Base-by-base conservation (phyloP, 2,113 vertebrate genomes). In the Cygnus atratus region DNA sequence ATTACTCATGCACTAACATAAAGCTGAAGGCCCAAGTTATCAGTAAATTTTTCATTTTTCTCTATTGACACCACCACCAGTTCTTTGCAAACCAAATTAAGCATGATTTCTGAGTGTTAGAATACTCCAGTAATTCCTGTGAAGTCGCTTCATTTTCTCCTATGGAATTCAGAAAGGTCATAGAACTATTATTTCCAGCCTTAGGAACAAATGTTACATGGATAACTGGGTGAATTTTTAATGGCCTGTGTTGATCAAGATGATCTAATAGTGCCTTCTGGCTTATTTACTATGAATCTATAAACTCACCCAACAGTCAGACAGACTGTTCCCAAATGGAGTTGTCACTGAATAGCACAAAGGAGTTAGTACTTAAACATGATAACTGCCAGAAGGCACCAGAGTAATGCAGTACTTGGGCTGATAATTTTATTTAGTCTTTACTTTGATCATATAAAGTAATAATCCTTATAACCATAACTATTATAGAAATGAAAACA, bases 361-460 rank as follows among this genome's bases (percentile, higher is more conserved):
- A 84, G 22, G 35, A 85, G 9, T 55, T 48, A 65, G 54, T 29
- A 67, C 22, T 83, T 61, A 25, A 72, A 86, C 41, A 73, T 6
- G 41, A 14, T 44, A 92, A 86, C 65, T 80, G 46, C 61, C 72
- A 72, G 65, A 88, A 88, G 7, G 14, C 62, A 73, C 31, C 41
- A 6, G 10, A 80, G n/a, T 17, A 13, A 87, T 33, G 28, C 17
- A 74, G 35, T 44, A 72, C 39, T 92, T 39, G 31, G 21, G 25
- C 37, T 1, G 4, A 65, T 86, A 59, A 77, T 62, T 90, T 76
- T 46, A 59, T 77, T 86, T 81, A 62, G 55, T 87, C 48, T 92
- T 84, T 79, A 63, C 55, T 95, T 94, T 74, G 76, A 72, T 79
- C 11, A 44, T 63, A 93, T 70, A 77, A 95, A 89, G 37, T 44